Percentiles rank a stretch among this genome's conserved stretches.
phyloP scores from a whole-genome alignment of 2,797 vertebrate species.

The Spinus pinus region DNA sequence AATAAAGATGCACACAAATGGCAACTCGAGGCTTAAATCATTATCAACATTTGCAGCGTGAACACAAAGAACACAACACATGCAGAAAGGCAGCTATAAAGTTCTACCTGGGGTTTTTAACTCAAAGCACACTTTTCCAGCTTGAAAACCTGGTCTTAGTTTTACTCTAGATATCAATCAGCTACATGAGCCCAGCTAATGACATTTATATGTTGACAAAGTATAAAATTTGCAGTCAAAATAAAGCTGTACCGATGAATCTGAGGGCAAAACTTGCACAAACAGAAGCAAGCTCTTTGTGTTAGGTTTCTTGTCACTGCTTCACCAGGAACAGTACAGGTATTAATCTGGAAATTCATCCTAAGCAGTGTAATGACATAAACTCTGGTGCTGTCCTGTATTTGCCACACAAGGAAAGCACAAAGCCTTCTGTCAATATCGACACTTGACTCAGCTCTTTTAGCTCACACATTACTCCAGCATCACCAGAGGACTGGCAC shows the following conservation, averaged over 20 bases:
- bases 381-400: not conserved
- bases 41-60: not conserved
- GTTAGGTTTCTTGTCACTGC: not conserved
- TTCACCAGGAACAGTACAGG: not conserved
- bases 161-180: not conserved
- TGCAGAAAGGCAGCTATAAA: not conserved
- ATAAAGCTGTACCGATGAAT: not conserved
- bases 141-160: not conserved
- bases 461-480: not conserved
- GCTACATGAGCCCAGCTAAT: not conserved
- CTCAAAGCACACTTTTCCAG: not conserved
- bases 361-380: accelerated
- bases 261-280: not conserved
- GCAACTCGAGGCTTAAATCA: accelerated
- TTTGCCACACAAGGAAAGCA: accelerated
- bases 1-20: not conserved
- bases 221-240: accelerated
- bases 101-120: not conserved
- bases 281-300: not conserved
- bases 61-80: not conserved
- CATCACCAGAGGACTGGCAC: not conserved
- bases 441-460: accelerated
- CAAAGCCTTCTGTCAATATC: not conserved
- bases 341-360: accelerated
- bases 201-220: not conserved